Evolutionary conservation across 2,888 invertebrate genomes (phyloP).

Genomic region (Amiota minor): DNA sequence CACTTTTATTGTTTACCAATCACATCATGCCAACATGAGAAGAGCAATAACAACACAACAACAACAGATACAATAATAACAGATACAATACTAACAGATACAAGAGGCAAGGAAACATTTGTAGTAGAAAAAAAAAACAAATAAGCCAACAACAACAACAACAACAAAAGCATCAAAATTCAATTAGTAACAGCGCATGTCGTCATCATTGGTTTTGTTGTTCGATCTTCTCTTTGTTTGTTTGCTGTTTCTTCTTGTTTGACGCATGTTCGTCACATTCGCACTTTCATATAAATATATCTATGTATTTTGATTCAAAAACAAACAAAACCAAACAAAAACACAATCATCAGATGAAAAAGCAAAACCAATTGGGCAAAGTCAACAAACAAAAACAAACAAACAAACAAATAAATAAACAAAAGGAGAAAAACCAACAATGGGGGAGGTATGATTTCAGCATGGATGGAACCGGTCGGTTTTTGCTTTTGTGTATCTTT

Average conservation of each 20-base stretch:
- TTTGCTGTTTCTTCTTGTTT: constrained; percentile 62
- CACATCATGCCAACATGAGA: constrained; percentile 31
- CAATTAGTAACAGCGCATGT: constrained; percentile 55
- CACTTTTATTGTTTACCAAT: constrained; percentile 55
- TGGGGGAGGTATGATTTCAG: constrained; percentile 48
- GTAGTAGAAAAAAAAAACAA: constrained; percentile 8
- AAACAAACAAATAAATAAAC: constrained; percentile 39
- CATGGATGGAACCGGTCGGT: not conserved
- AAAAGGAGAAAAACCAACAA: constrained; percentile 41
- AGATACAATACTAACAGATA: not conserved
- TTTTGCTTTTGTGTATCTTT: constrained; percentile 23
- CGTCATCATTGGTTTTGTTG: constrained; percentile 1
- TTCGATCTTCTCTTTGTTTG: constrained; percentile 62
- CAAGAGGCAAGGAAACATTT: not conserved
- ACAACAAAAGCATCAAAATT: constrained; percentile 51
- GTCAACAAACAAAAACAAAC: constrained; percentile 45
- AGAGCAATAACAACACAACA: constrained; percentile 30
- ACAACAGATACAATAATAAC: too few relatives aligned
- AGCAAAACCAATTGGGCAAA: constrained; percentile 44
- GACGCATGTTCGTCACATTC: constrained; percentile 65
- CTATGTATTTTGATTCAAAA: not conserved
- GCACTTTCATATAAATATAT: constrained; percentile 10
- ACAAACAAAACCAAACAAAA: constrained; percentile 41
- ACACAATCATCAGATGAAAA: constrained; percentile 29
- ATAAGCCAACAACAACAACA: constrained; percentile 24